Conservation (phyloP, 2,113 vertebrate species). For the Ginglymostoma cirratum region DNA sequence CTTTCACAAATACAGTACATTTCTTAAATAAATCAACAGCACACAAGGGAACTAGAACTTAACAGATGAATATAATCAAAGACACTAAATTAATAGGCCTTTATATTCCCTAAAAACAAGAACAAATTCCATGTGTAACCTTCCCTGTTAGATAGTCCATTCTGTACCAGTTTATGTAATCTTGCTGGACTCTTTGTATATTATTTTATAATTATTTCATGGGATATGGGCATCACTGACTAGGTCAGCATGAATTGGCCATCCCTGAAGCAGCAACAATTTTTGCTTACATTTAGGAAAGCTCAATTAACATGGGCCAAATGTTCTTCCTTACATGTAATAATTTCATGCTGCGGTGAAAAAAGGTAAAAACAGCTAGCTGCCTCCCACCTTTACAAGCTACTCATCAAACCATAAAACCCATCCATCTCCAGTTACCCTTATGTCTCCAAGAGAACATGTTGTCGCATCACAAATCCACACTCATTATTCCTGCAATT, state of each 20-base stretch:
- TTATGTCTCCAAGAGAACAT: not conserved
- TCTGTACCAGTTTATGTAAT: not conserved
- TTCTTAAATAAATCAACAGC: not conserved
- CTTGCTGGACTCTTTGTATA: not conserved
- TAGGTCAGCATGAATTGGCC: too few species aligned
- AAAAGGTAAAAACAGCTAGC: not conserved
- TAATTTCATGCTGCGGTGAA: not conserved
- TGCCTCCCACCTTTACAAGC: not conserved
- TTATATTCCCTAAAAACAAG: not conserved
- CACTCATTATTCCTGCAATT: not conserved
- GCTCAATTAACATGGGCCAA: not conserved
- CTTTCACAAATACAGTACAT: not conserved
- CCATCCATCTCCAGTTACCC: not conserved
- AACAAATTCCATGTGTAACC: not conserved
- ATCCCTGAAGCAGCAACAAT: not conserved
- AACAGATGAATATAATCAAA: not conserved
- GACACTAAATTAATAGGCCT: not conserved
- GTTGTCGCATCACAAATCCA: not conserved
- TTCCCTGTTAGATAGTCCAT: not conserved
- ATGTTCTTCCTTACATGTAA: not conserved
- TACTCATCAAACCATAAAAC: not conserved
- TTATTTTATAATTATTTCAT: too few species aligned
- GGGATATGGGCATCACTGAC: too few species aligned
- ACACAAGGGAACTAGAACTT: not conserved
- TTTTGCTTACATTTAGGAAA: not conserved